These are phyloP conservation scores for Musca domestica DNA, from an alignment of 1,140 invertebrate species.

Conservation along the genomic window DNA sequence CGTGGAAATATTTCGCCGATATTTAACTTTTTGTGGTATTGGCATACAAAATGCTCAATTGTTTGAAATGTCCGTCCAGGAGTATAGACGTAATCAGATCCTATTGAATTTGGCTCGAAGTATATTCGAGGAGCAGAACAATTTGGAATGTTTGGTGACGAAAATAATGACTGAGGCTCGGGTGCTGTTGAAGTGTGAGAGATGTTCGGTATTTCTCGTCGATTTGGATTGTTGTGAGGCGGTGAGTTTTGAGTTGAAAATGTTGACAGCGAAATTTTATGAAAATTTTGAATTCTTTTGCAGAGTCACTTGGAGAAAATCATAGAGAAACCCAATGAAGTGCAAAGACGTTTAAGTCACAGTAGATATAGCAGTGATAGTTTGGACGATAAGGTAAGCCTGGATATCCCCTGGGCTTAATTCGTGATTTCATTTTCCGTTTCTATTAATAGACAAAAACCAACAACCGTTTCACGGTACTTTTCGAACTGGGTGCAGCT, in stretches of 20 bases:
- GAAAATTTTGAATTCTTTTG: constrained; percentile 36
- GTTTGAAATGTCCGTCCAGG: constrained; percentile 90
- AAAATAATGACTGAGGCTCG: constrained; percentile 96
- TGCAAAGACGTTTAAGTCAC: constrained; percentile 69
- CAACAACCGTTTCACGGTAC: constrained; percentile 68
- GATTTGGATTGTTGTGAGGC: constrained; percentile 83
- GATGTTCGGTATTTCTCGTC: constrained; percentile 85
- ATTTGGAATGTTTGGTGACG: constrained; percentile 87
- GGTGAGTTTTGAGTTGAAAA: constrained; percentile 63
- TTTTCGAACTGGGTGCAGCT: constrained; percentile 72
- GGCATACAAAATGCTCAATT: constrained; percentile 96
- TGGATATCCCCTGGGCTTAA: neutral
- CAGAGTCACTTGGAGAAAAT: constrained; percentile 82
- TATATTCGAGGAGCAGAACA: constrained; percentile 92
- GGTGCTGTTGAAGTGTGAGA: constrained; percentile 87
- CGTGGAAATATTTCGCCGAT: constrained; percentile 82
- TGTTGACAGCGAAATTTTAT: constrained; percentile 8
- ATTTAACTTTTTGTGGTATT: constrained; percentile 95
- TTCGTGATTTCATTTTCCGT: neutral
- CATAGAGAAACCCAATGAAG: constrained; percentile 68
- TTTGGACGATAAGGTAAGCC: constrained; percentile 62
- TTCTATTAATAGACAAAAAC: constrained; percentile 56
- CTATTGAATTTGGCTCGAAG: constrained; percentile 80
- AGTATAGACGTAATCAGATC: constrained; percentile 92
- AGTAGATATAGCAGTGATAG: constrained; percentile 71